These are phyloP conservation scores for Sebastes variabilis DNA, from an alignment of 2,797 vertebrate species.

Conservation along the genomic window DNA sequence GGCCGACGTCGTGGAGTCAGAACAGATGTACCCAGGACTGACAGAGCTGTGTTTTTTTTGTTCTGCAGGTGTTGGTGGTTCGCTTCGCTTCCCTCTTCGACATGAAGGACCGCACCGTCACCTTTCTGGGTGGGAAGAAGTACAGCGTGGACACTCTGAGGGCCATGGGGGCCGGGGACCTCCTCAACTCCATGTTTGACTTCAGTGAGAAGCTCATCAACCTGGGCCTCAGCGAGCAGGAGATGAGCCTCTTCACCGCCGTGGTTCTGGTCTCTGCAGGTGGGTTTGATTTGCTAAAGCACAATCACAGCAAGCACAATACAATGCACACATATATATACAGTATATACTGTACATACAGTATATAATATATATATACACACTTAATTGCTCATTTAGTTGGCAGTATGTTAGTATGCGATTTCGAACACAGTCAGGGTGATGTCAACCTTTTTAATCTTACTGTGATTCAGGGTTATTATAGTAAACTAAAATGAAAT, in stretches of 20 bases:
- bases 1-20: background rate
- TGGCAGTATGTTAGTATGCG: no score
- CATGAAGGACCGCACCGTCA: slow-evolving; percentile 90
- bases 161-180: slow-evolving; percentile 94
- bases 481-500: no score
- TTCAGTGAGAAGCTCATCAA: slow-evolving; percentile 94
- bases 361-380: no score
- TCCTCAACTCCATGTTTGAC: slow-evolving; percentile 96
- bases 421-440: no score
- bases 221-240: slow-evolving; percentile 93
- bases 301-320: background rate
- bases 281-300: slow-evolving; percentile 55
- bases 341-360: no score
- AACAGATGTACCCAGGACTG: background rate
- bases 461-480: no score
- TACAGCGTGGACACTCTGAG: slow-evolving; percentile 90
- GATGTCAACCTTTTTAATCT: no score
- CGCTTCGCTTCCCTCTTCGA: slow-evolving; percentile 94
- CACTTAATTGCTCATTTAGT: no score
- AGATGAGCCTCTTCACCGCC: slow-evolving; percentile 97
- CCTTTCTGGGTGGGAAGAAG: slow-evolving; percentile 94
- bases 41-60: background rate
- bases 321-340: background rate
- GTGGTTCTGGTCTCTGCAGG: slow-evolving; percentile 97
- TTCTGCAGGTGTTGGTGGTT: slow-evolving; percentile 91